Conservation (phyloP, 2,797 vertebrate species). For the Choloepus didactylus region DNA sequence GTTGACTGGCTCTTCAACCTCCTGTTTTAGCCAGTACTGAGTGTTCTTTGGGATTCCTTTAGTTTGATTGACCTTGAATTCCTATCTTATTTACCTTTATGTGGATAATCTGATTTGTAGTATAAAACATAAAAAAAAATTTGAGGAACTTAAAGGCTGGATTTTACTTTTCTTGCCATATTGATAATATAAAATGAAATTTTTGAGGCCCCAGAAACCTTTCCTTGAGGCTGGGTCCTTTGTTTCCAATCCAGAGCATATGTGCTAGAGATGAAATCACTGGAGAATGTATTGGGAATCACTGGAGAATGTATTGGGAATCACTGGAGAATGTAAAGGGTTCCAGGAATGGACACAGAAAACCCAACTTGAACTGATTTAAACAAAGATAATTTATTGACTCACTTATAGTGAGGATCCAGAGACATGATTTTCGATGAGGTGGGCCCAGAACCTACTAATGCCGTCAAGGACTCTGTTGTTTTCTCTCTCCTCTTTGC, state of each 20-base stretch:
- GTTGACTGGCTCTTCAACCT: neutral
- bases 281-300: neutral
- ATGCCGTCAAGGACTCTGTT: neutral
- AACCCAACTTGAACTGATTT: neutral
- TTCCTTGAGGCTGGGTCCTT: neutral
- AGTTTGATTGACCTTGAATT: neutral
- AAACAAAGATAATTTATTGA: neutral
- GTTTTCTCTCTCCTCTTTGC: neutral
- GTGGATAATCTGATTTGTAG: neutral
- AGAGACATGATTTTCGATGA: neutral
- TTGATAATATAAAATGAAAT: conserved; percentile 4
- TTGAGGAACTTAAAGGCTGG: neutral
- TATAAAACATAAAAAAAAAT: conserved; percentile 19
- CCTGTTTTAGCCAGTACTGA: neutral
- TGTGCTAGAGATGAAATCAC: neutral
- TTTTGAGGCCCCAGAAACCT: neutral
- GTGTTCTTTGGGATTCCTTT: neutral
- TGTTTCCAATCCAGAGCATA: neutral
- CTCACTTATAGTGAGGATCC: neutral
- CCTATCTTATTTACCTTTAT: neutral
- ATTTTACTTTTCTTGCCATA: conserved; percentile 37
- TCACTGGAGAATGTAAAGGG: neutral
- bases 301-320: neutral
- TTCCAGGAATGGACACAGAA: neutral
- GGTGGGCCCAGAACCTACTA: neutral